These are phyloP conservation scores for Melozone crissalis DNA, from an alignment of 2,113 vertebrate species.

Conservation along the genomic window DNA sequence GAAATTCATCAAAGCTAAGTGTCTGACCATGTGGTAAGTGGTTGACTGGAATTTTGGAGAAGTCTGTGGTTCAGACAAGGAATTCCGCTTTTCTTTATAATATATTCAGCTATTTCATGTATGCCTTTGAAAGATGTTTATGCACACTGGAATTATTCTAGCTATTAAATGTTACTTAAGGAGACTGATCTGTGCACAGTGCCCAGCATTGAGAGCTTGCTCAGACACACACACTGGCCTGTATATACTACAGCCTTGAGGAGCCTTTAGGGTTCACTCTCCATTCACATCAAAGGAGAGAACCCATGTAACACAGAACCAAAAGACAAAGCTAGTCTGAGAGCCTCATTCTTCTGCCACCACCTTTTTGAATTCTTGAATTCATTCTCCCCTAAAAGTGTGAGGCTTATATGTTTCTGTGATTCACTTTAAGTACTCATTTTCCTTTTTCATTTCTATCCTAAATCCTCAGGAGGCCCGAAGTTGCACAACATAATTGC, in stretches of 20 bases:
- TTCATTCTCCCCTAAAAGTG: background rate
- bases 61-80: conserved; percentile 39
- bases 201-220: background rate
- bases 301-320: background rate
- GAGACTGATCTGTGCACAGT: background rate
- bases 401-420: background rate
- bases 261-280: background rate
- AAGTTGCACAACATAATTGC: background rate
- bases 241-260: background rate
- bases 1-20: conserved; percentile 5
- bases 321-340: background rate
- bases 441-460: background rate
- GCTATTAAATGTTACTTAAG: background rate
- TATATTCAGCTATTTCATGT: conserved; percentile 37
- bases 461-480: background rate
- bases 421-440: background rate
- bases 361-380: background rate
- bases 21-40: background rate
- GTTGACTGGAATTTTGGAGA: conserved; percentile 30
- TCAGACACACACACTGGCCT: background rate
- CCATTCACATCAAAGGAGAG: background rate
- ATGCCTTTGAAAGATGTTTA: conserved; percentile 54
- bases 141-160: background rate
- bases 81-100: conserved; percentile 10
- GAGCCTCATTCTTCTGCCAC: background rate